Evolutionary conservation across 64 coral and sea anemone genomes (phyloP).

Genomic region (Acropora tenuis): DNA sequence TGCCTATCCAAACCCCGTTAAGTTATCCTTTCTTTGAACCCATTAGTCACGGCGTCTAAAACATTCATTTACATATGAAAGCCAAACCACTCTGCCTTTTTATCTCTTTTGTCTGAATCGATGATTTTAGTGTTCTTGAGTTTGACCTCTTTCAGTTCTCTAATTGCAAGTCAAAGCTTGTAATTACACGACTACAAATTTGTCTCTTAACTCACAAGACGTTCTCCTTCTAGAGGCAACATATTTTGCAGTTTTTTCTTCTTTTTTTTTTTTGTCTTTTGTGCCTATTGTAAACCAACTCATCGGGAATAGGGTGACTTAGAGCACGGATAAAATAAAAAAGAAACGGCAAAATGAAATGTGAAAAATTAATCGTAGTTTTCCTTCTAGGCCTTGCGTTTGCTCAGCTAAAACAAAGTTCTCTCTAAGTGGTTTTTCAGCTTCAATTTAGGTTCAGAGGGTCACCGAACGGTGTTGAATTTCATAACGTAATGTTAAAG

Average conservation of each 20-base stretch:
- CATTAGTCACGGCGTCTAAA: neutral
- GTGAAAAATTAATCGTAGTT: neutral
- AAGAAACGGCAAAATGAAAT: too few relatives aligned
- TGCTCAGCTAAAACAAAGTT: neutral
- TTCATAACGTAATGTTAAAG: neutral
- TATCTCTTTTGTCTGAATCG: neutral
- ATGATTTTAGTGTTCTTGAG: conserved; percentile 5
- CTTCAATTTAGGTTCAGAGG: neutral
- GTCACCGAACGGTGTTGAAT: neutral
- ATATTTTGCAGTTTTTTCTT: neutral
- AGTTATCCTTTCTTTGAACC: neutral
- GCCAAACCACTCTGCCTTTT: neutral
- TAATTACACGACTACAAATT: too few relatives aligned
- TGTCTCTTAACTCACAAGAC: too few relatives aligned
- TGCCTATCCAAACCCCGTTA: neutral
- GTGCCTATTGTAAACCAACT: too few relatives aligned
- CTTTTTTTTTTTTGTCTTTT: too few relatives aligned
- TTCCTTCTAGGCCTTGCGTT: neutral
- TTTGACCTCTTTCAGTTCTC: neutral
- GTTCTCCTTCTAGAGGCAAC: too few relatives aligned
- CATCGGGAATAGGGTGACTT: too few relatives aligned
- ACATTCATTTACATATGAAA: conserved; percentile 9
- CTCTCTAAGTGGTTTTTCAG: too few relatives aligned
- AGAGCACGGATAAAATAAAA: too few relatives aligned
- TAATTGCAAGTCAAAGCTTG: neutral